phyloP scores from a whole-genome alignment of 2,113 vertebrate species.

The Merops nubicus region DNA sequence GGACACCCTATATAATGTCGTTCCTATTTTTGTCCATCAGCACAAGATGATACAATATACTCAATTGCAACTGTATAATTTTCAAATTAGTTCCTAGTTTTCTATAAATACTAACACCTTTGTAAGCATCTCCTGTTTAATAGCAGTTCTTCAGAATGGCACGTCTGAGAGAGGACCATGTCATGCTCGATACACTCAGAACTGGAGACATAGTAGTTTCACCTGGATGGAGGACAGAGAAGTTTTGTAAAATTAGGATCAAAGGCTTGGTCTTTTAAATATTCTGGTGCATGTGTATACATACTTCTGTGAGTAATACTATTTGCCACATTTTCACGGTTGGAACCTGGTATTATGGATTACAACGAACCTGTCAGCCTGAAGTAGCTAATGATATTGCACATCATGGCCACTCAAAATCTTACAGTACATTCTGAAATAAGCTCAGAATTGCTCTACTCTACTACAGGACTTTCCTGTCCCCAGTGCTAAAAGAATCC shows the following conservation, averaged over 20 bases:
- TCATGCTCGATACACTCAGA: background rate
- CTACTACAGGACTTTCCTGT: too few relatives aligned
- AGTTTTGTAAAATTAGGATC: background rate
- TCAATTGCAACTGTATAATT: background rate
- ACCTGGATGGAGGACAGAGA: background rate
- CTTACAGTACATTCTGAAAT: background rate
- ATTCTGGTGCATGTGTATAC: background rate
- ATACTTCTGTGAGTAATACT: background rate
- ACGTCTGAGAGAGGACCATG: background rate
- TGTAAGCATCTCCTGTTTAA: background rate
- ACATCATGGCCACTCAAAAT: background rate
- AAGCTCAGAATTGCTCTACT: background rate
- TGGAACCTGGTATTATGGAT: background rate
- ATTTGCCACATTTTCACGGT: background rate
- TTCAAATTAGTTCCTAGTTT: background rate
- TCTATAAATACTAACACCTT: background rate
- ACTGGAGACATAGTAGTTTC: background rate
- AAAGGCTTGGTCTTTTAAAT: background rate
- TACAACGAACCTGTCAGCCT: background rate
- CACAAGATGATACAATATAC: background rate
- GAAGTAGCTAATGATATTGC: background rate
- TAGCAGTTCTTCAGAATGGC: background rate
- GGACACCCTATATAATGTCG: background rate
- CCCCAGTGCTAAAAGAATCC: background rate
- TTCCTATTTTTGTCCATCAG: conserved; percentile 34